Conservation (phyloP, 2,888 invertebrate genomes). For the Papilio demoleus region DNA sequence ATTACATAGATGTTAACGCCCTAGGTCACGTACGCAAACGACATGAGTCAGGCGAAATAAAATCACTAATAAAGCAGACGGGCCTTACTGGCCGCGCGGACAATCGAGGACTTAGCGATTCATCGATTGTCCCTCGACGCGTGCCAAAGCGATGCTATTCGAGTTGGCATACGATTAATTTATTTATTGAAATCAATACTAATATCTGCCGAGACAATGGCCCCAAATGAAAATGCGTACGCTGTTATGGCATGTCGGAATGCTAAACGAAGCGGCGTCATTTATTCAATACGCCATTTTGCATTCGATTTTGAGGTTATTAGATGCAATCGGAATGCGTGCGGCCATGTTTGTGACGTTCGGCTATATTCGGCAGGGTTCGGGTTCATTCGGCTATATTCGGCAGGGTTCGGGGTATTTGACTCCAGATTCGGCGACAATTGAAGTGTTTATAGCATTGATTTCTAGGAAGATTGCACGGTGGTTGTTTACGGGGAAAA, state of each 20-base stretch:
- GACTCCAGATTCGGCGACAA: constrained; percentile 63
- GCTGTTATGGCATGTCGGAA: constrained; percentile 80
- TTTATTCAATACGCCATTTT: constrained; percentile 81
- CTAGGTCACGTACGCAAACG: constrained; percentile 66
- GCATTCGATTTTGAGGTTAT: constrained; percentile 83
- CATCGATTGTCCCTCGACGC: constrained; percentile 73
- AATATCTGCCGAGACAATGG: constrained; percentile 82
- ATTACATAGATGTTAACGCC: constrained; percentile 75
- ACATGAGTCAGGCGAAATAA: constrained; percentile 78
- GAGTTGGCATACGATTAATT: constrained; percentile 79
- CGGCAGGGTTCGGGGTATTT: constrained; percentile 65
- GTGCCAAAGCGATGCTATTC: constrained; percentile 81
- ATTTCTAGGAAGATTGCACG: constrained; percentile 69
- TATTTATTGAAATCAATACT: constrained; percentile 84
- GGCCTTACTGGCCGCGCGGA: constrained; percentile 56
- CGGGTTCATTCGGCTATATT: constrained; percentile 70
- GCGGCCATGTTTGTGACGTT: constrained; percentile 75
- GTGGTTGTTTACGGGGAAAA: constrained; percentile 64
- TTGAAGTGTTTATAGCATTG: constrained; percentile 71
- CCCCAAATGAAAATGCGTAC: constrained; percentile 81
- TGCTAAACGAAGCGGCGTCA: constrained; percentile 80
- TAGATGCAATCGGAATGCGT: constrained; percentile 82
- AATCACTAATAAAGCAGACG: constrained; percentile 65
- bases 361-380: constrained; percentile 69
- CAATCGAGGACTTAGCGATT: constrained; percentile 74